A percentile compares a stretch with the other conserved stretches of the same genome.
Evolutionary conservation across 2,113 vertebrate genomes (phyloP).

Genomic region (Amphiprion ocellaris): DNA sequence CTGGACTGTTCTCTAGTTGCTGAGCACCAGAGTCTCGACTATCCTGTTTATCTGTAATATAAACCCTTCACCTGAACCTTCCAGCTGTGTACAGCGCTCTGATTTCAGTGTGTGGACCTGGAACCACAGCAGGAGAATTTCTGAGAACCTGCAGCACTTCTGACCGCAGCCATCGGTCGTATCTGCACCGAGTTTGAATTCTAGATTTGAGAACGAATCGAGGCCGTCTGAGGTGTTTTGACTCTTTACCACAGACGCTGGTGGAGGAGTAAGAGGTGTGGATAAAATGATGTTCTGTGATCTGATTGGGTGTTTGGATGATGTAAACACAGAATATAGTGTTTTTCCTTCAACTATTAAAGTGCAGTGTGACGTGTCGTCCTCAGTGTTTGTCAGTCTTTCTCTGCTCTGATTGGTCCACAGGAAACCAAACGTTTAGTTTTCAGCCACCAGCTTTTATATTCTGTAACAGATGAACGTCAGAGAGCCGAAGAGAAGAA

Average conservation of each 20-base stretch:
- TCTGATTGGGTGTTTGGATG: background rate
- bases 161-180: too few relatives aligned
- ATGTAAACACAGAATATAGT: background rate
- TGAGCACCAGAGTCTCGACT: too few relatives aligned
- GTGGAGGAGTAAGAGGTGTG: background rate
- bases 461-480: too few relatives aligned
- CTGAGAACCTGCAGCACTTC: too few relatives aligned
- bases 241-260: background rate
- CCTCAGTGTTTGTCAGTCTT: background rate
- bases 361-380: background rate
- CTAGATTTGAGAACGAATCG: background rate
- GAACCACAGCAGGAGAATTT: too few relatives aligned
- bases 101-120: too few relatives aligned
- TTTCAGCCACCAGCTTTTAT: too few relatives aligned
- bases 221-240: background rate
- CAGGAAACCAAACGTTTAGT: too few relatives aligned
- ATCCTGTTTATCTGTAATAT: too few relatives aligned
- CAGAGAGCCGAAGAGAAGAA: background rate
- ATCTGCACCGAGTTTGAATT: background rate
- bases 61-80: too few relatives aligned
- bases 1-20: background rate
- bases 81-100: too few relatives aligned
- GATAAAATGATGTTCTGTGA: background rate
- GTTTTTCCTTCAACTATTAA: background rate
- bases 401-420: background rate